Evolutionary conservation across 2,888 invertebrate species (phyloP).

Genomic region (Hirtodrosophila trivittata): DNA sequence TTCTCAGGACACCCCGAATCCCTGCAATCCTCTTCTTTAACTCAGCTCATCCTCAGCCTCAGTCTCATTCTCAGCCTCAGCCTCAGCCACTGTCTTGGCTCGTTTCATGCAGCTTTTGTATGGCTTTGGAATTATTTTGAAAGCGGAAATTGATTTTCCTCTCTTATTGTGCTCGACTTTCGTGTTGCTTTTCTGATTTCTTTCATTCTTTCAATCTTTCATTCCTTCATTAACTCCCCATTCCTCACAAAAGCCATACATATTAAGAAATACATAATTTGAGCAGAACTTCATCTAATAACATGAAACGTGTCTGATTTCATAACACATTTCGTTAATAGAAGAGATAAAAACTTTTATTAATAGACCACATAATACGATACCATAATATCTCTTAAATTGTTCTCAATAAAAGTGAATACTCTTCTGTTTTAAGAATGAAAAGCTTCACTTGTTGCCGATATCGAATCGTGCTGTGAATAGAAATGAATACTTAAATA

Average conservation of each 20-base stretch:
- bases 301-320: no score
- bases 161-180: slow-evolving; percentile 70
- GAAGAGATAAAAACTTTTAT: no score
- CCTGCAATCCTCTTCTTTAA: slow-evolving; percentile 13
- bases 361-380: no score
- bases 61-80: slow-evolving; percentile 21
- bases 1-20: slow-evolving; percentile 16
- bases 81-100: slow-evolving; percentile 48
- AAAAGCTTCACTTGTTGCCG: no score
- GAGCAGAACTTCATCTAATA: no score
- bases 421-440: no score
- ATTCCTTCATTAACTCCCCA: slow-evolving; percentile 8
- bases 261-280: slow-evolving; percentile 23
- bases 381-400: no score
- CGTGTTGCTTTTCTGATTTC: slow-evolving; percentile 49
- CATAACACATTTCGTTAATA: no score
- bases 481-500: no score
- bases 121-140: slow-evolving; percentile 79
- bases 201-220: slow-evolving; percentile 39
- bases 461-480: no score
- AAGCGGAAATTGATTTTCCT: slow-evolving; percentile 77
- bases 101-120: slow-evolving; percentile 63
- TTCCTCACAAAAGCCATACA: slow-evolving; percentile 14
- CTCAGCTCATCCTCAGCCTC: slow-evolving; percentile 43
- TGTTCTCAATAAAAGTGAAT: no score